These are phyloP conservation scores for Rhynchopsitta pachyrhyncha DNA, from an alignment of 2,113 vertebrate genomes.

Conservation along the genomic window DNA sequence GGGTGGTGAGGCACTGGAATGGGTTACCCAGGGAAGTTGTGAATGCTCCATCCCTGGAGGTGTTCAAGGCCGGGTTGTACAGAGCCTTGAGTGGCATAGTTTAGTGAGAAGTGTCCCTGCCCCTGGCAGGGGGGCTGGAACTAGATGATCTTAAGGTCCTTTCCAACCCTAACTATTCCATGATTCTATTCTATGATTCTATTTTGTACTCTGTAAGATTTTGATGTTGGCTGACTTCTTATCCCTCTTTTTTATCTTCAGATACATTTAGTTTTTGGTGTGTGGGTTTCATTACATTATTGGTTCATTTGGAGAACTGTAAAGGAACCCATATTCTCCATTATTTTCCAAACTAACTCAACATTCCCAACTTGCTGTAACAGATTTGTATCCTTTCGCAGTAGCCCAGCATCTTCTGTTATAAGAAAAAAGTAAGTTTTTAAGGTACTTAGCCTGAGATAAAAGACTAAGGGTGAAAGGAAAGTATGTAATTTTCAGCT, in stretches of 20 bases:
- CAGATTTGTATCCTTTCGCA: neutral
- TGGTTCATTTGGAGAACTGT: neutral
- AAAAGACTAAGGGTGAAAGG: neutral
- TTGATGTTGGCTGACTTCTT: neutral
- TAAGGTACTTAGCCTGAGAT: neutral
- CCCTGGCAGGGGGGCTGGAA: too few relatives aligned
- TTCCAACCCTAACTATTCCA: too few relatives aligned
- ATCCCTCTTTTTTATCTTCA: neutral
- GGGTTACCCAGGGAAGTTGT: too few relatives aligned
- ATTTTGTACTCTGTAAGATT: neutral
- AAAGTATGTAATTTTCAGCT: neutral
- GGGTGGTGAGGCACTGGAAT: too few relatives aligned
- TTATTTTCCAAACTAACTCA: neutral
- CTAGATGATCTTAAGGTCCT: too few relatives aligned
- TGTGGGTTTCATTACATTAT: neutral
- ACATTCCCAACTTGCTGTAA: neutral
- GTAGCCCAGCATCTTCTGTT: neutral
- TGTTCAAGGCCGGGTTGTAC: too few relatives aligned
- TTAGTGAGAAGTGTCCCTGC: too few relatives aligned
- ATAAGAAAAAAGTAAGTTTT: neutral
- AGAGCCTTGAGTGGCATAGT: too few relatives aligned
- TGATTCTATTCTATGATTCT: too few relatives aligned
- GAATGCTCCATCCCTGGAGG: too few relatives aligned
- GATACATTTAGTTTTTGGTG: neutral
- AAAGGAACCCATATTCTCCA: neutral